Base-by-base conservation (phyloP, 2,888 invertebrate species). In the Arrhopalites spinosus region DNA sequence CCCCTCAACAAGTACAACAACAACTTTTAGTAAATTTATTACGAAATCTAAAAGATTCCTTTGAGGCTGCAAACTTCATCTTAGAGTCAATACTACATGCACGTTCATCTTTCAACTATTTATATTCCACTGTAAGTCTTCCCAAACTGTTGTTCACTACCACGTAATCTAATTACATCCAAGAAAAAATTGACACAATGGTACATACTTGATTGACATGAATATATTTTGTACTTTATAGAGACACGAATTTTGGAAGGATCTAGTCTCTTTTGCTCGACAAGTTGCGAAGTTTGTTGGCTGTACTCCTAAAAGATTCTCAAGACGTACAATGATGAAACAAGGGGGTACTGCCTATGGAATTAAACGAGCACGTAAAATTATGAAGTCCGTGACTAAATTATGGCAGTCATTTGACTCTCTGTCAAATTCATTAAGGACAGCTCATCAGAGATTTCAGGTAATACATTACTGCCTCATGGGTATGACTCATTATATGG, bases 181-280 rank as follows among this genome's bases (percentile, higher is more conserved):
- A 7, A 56, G 56, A 8, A 56, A 56, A 56, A 13, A 7, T 13
- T 56, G n/a, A n/a, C n/a, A n/a, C n/a, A n/a, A n/a, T n/a, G n/a
- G n/a, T n/a, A n/a, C n/a, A n/a, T n/a, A n/a, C n/a, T n/a, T n/a
- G n/a, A n/a, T n/a, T n/a, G n/a, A n/a, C n/a, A n/a, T n/a, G n/a
- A n/a, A n/a, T n/a, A n/a, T n/a, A n/a, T 59, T 59, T 59, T 59
- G 13, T 59, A n/a, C 2, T 56, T 13, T 61, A 61, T 27, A 61
- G 61, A 23, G 61, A 27, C 61, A 61, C 27, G 61, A 25, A 27
- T 61, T 61, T 61, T 25, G 61, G 61, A 27, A 61, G 2, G 17
- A 23, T 17, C 2, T 61, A 61, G 15, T 61, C 5, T 25, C 8
- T 8, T 27, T 61, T 25, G 61, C 27, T 27, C 17, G 2, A 8